Base-by-base conservation (phyloP, 2,888 invertebrate species). In the Drosophila quasianomalipes region DNA sequence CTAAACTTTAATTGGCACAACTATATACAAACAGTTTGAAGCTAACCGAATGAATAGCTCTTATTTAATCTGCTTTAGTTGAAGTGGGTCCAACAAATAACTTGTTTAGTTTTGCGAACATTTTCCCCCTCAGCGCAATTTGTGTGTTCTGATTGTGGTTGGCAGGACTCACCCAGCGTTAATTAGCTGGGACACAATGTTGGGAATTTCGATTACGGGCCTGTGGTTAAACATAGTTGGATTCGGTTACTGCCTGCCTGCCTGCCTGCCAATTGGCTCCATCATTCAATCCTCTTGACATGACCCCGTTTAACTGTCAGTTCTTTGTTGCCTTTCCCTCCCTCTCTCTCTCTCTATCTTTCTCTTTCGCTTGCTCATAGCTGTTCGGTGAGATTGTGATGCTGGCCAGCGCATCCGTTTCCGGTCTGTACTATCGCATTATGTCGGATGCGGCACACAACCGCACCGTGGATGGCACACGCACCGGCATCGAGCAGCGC, bases 401-500 rank as follows among this genome's bases (percentile, higher is more conserved):
- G 81, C 94, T 98, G 54, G 92, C 96, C 41, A 96, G 97, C 37
- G 97, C 97, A 3, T 96, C 97, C 69, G 95, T 97, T 63, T 96
- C 97, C 60, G 98, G 98, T 0, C 94, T 97, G 31, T 98, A 98
- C 94, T 98, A 98, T 94, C 95, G 98, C 55, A 96, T 97, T 79
- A 95, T 98, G 94, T 98, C 98, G 0, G 97, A 97, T 91, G 95
- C 96, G 41, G 97, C 98, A 1, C 98, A 98, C 92, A 95, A 97
- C 85, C 95, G 96, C 89, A 98, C 98, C 22, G 98, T 98, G 92
- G 96, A 97, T 22, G 98, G 98, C 35, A 98, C 98, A 55, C 95
- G 97, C 78, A 97, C 97, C 19, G 98, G 98, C 84, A 96, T 98
- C 76, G 98, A 98, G 92, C 98, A 98, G 79, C 95, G 98, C 70